Base-by-base conservation (phyloP, 1,140 invertebrate genomes). In the Drosophila eugracilis region DNA sequence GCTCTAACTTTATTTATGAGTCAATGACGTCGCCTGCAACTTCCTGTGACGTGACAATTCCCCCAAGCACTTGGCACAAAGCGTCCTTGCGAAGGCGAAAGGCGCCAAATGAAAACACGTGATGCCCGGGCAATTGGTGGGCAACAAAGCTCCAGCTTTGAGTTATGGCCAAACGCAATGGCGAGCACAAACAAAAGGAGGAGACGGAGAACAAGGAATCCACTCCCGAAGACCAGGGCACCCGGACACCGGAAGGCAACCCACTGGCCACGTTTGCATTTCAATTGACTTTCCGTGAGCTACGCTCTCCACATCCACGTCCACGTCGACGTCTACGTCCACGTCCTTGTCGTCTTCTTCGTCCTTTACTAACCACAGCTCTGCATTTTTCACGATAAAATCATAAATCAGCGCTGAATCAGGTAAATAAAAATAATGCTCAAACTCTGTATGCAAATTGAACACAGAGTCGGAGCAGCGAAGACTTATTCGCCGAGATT, bases 371-470 rank as follows among this genome's bases (percentile, higher is more conserved):
- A 54, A 15, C 9, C 24, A 7, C 34, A 53, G 17, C 55, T 44
- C 55, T 58, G 49, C 48, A 52, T 34, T 63, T 59, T 75, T 42
- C 44, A 66, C 54, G 71, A 88, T 88, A 89, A 88, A 88, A 88
- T 88, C 83, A 88, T 88, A 88, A 88, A 88, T 88, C 83, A 88
- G 69, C 83, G 83, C 75, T 71, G 83, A 88, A 88, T 88, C 83
- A 88, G 83, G 83, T 88, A 88, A 88, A 88, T 88, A 88, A 88
- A 88, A 88, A 88, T 88, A 88, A 88, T 88, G 83, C 84, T 88
- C 75, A 58, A 84, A 80, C 62, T 81, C 83, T 80, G 83, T 88
- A 88, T 88, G 83, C 83, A 88, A 88, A 88, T 88, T 88, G 74
- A 86, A 83, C 75, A 44, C 58, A 67, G 26, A 26, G 14, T 65